phyloP scores from a whole-genome alignment of 2,113 vertebrate genomes.

The Nothoprocta pentlandii region DNA sequence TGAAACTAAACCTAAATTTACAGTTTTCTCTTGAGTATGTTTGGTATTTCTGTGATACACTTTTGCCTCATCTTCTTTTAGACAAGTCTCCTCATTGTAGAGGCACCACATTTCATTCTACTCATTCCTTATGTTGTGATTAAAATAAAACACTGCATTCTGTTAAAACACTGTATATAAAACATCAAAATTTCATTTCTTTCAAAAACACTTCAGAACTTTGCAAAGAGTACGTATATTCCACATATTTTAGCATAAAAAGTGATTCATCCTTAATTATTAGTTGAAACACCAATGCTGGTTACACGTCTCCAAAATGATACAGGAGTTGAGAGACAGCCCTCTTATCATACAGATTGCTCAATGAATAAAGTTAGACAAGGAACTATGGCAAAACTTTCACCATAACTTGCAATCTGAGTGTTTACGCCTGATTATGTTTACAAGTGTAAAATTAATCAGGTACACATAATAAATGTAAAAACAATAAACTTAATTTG shows the following conservation, averaged over 20 bases:
- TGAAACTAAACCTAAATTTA: neutral
- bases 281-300: neutral
- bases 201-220: neutral
- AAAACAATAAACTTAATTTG: no score
- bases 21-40: neutral
- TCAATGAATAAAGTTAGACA: neutral
- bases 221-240: neutral
- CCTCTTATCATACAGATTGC: neutral
- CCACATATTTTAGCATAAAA: neutral
- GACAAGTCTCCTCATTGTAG: neutral
- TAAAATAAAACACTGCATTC: fast-evolving
- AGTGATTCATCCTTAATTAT: neutral
- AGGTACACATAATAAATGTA: neutral
- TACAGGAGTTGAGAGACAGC: neutral
- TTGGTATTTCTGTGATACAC: neutral
- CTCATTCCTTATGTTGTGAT: neutral
- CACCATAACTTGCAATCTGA: neutral
- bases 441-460: neutral
- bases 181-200: neutral
- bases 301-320: neutral
- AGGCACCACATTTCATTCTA: fast-evolving
- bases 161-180: neutral
- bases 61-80: neutral
- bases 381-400: neutral
- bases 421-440: neutral